Evolutionary conservation across 2,888 invertebrate genomes (phyloP).

Genomic region (Cephalotes varians): DNA sequence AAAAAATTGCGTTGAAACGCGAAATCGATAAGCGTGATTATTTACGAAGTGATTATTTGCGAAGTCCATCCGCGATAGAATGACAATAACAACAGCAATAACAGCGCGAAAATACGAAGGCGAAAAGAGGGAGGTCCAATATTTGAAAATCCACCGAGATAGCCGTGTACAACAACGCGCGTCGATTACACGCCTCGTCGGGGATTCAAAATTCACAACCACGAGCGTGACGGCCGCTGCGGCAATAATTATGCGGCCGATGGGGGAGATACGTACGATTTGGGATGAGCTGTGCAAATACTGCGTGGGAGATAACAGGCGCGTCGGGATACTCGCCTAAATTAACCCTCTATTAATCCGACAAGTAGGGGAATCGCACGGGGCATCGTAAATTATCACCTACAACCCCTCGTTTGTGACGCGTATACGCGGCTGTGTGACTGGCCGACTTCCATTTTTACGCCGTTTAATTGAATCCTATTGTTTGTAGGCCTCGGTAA

Average conservation of each 20-base stretch:
- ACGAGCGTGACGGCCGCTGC: constrained; percentile 75
- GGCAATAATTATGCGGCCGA: constrained; percentile 80
- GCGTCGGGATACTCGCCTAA: constrained; percentile 78
- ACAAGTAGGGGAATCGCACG: constrained; percentile 72
- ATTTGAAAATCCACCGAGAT: constrained; percentile 32
- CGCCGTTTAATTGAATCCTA: constrained; percentile 71
- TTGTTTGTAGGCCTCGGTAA: constrained; percentile 63
- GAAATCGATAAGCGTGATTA: neutral
- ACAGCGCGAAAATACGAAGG: neutral
- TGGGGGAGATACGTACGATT: constrained; percentile 77
- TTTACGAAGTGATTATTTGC: too few species aligned
- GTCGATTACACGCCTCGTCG: constrained; percentile 61
- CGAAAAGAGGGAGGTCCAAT: neutral
- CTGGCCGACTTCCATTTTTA: constrained; percentile 70
- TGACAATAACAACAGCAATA: neutral
- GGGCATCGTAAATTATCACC: constrained; percentile 78
- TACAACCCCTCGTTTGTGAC: constrained; percentile 62
- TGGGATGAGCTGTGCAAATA: constrained; percentile 83
- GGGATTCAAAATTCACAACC: constrained; percentile 77
- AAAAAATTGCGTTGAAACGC: neutral
- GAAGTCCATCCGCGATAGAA: neutral
- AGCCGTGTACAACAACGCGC: constrained; percentile 16
- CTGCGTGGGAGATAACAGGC: constrained; percentile 84
- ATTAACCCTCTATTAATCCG: constrained; percentile 84
- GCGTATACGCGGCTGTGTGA: constrained; percentile 53